phyloP scores from a whole-genome alignment of 2,797 vertebrate species.

The Girardinus metallicus region DNA sequence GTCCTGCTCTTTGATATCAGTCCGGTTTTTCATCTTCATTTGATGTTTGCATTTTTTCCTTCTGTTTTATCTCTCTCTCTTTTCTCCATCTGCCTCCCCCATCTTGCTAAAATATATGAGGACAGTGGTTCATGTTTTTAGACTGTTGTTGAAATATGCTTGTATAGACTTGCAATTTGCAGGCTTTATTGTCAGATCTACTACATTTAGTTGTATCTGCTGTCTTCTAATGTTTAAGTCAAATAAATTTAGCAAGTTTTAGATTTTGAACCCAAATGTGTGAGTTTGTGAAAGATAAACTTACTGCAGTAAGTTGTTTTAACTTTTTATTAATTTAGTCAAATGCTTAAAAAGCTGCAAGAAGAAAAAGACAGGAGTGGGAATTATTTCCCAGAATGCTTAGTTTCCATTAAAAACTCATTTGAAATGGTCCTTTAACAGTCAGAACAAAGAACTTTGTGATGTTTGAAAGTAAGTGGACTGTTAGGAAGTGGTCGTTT shows the following conservation, averaged over 20 bases:
- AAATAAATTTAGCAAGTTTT: too few species aligned
- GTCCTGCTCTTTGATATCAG: conserved; percentile 49
- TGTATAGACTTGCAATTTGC: background rate
- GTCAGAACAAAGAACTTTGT: background rate
- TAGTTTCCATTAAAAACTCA: background rate
- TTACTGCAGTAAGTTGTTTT: too few species aligned
- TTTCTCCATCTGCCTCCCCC: conserved; percentile 21
- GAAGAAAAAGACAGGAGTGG: too few species aligned
- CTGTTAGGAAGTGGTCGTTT: background rate
- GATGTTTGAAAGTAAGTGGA: background rate
- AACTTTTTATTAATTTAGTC: too few species aligned
- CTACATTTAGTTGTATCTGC: too few species aligned
- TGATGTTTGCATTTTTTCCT: conserved; percentile 36
- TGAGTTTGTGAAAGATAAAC: too few species aligned
- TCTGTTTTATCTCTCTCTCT: conserved; percentile 19
- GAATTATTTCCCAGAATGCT: too few species aligned
- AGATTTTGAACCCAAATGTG: too few species aligned
- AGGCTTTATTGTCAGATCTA: background rate
- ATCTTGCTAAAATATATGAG: too few species aligned
- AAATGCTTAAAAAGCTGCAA: too few species aligned
- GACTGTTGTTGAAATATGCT: background rate
- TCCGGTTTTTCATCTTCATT: conserved; percentile 41
- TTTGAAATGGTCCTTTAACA: background rate
- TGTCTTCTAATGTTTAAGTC: too few species aligned
- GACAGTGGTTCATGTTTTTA: background rate